Percentiles rank a stretch among this genome's conserved stretches.
These are phyloP conservation scores for Seriola dumerili DNA, from an alignment of 2,113 vertebrate genomes.

Conservation along the genomic window DNA sequence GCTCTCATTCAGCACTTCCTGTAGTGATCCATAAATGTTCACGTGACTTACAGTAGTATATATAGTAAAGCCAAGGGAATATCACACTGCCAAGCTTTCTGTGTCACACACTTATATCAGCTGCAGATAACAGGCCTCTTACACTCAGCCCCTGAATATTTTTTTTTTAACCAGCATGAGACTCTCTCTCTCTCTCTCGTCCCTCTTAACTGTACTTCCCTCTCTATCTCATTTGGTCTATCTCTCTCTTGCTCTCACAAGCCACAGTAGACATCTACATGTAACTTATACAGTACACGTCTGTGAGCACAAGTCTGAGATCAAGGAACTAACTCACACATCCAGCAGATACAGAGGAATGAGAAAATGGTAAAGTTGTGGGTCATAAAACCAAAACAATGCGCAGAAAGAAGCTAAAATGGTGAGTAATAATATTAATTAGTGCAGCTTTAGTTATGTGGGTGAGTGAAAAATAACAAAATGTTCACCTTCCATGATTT, in stretches of 20 bases:
- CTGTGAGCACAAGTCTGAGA: too few relatives aligned
- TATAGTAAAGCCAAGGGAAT: constrained; percentile 21
- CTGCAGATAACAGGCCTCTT: constrained; percentile 29
- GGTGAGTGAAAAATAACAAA: not conserved
- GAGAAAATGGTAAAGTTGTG: not conserved
- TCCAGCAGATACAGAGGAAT: not conserved
- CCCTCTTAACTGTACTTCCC: not conserved
- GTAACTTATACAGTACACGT: not conserved
- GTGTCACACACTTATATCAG: constrained; percentile 51
- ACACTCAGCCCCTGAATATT: constrained; percentile 24
- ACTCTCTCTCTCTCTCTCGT: not conserved
- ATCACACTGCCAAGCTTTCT: constrained; percentile 31
- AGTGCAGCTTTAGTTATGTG: not conserved
- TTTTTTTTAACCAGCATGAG: constrained; percentile 56
- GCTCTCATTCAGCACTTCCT: not conserved
- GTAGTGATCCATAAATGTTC: not conserved
- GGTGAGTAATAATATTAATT: not conserved
- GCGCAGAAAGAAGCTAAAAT: not conserved
- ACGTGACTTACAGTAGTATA: constrained; percentile 26
- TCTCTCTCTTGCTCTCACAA: constrained; percentile 12
- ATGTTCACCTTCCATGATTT: not conserved
- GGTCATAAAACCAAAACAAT: not conserved
- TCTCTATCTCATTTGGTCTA: not conserved
- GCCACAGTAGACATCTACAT: not conserved
- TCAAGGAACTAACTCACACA: too few relatives aligned